Conservation (phyloP, 2,113 vertebrate genomes). For the Lycaon pictus region DNA sequence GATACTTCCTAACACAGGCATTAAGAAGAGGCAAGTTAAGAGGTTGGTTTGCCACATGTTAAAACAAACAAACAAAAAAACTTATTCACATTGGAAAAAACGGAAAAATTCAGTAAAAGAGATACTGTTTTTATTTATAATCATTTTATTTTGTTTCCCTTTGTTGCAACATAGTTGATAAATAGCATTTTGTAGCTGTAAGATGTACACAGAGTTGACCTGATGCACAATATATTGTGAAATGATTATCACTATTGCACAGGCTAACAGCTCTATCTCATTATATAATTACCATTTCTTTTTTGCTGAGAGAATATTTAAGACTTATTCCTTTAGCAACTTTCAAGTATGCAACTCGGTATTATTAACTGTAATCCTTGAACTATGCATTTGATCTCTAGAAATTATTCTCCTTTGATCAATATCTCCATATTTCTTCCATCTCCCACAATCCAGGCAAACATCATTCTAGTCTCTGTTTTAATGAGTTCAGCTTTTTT, state of each 20-base stretch:
- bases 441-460: neutral
- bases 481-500: neutral
- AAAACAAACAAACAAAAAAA: neutral
- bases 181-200: neutral
- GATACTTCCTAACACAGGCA: neutral
- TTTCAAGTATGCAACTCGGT: neutral
- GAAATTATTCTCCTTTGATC: neutral
- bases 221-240: neutral
- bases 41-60: neutral
- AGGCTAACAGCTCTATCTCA: neutral
- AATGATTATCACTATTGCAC: neutral
- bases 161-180: neutral
- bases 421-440: neutral
- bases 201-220: neutral
- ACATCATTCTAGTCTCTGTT: neutral
- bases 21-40: neutral
- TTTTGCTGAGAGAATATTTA: neutral
- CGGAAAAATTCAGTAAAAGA: neutral
- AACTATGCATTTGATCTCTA: neutral
- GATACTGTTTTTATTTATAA: neutral
- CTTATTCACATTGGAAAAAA: neutral
- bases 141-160: neutral
- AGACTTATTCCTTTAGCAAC: neutral
- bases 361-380: neutral
- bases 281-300: neutral